Conservation (phyloP, 2,888 invertebrate species). For the Artemia sinica region DNA sequence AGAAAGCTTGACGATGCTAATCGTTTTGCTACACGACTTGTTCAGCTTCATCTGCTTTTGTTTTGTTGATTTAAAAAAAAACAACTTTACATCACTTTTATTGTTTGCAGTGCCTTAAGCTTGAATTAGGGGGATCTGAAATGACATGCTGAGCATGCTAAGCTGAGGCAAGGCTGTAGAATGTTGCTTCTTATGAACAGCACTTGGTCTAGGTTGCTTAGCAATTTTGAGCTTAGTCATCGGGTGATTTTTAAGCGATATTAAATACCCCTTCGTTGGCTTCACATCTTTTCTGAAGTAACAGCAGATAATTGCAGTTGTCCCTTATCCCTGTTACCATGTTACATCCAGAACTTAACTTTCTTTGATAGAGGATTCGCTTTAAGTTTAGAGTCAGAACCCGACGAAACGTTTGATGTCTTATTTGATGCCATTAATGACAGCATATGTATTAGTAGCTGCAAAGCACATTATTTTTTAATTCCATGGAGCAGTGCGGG, state of each 20-base stretch:
- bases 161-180: not conserved
- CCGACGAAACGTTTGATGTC: not conserved
- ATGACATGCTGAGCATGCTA: not conserved
- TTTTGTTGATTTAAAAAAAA: not conserved
- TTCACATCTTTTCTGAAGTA: not conserved
- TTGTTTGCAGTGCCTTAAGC: not conserved
- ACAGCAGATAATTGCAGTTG: not conserved
- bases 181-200: not conserved
- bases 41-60: no score
- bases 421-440: not conserved
- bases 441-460: not conserved
- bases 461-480: constrained; percentile 11
- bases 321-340: not conserved
- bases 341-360: not conserved
- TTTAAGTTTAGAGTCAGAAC: not conserved
- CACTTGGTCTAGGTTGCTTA: not conserved
- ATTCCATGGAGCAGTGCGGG: not conserved
- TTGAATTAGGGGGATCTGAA: not conserved
- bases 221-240: not conserved
- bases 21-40: not conserved
- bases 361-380: not conserved
- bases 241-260: not conserved
- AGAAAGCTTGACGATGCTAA: not conserved
- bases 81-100: not conserved
- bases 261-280: not conserved